phyloP scores from a whole-genome alignment of 2,113 vertebrate genomes.

The Oncorhynchus keta region DNA sequence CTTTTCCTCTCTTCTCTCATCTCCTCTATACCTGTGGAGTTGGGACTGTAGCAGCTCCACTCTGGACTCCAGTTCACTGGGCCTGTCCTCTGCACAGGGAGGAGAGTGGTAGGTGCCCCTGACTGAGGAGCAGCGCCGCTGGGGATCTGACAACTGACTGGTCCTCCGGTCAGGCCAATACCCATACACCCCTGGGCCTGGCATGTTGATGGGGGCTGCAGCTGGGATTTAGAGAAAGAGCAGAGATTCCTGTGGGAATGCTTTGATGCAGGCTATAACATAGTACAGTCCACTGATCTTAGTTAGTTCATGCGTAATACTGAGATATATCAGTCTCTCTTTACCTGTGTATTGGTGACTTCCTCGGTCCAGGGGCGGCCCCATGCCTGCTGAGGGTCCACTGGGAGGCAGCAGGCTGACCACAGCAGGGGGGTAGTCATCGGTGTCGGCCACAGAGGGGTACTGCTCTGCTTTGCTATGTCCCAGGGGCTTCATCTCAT shows the following conservation, averaged over 20 bases:
- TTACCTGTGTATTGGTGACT: slow-evolving; percentile 72
- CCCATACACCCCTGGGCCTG: slow-evolving; percentile 78
- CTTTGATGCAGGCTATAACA: not conserved
- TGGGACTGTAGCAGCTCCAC: slow-evolving; percentile 91
- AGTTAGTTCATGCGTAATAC: not conserved
- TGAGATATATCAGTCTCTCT: not conserved
- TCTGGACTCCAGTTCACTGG: slow-evolving; percentile 82
- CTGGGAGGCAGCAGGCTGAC: slow-evolving; percentile 70
- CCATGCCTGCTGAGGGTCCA: slow-evolving; percentile 49
- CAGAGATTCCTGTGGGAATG: not conserved
- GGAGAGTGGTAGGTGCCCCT: slow-evolving; percentile 53
- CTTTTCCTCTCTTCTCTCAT: no score
- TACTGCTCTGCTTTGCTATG: slow-evolving; percentile 62
- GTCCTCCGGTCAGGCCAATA: slow-evolving; percentile 82
- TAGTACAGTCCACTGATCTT: not conserved
- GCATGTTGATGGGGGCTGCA: slow-evolving; percentile 73
- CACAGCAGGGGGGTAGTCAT: slow-evolving; percentile 68
- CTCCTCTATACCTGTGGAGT: slow-evolving; percentile 79
- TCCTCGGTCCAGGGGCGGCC: slow-evolving; percentile 55
- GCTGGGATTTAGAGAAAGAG: slow-evolving; percentile 20
- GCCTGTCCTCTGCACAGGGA: slow-evolving; percentile 63
- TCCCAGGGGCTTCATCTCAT: slow-evolving; percentile 71
- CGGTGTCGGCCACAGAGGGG: slow-evolving; percentile 49
- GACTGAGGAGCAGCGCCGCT: slow-evolving; percentile 72
- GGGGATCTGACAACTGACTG: slow-evolving; percentile 63